Percentiles rank a stretch among this genome's conserved stretches.
phyloP scores from a whole-genome alignment of 2,113 vertebrate genomes.

The Eulacestoma nigropectus region DNA sequence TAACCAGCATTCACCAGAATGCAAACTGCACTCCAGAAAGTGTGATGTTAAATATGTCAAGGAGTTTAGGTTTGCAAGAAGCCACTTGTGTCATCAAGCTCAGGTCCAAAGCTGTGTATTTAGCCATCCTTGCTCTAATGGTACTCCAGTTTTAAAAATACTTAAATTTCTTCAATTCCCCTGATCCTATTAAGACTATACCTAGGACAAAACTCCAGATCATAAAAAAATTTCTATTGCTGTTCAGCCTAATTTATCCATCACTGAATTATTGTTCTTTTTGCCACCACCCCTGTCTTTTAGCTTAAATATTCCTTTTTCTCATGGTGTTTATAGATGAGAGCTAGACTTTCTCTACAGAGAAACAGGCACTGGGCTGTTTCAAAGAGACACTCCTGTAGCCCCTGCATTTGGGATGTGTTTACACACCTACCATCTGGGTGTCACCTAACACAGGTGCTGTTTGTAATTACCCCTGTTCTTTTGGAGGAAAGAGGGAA shows the following conservation, averaged over 20 bases:
- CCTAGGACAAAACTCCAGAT: neutral
- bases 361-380: neutral
- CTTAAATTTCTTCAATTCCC: neutral
- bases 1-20: neutral
- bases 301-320: neutral
- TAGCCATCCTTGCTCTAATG: neutral
- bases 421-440: neutral
- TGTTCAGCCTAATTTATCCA: neutral
- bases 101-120: neutral
- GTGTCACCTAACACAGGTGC: neutral
- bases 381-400: neutral
- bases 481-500: neutral
- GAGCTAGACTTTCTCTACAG: neutral
- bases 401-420: neutral
- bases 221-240: neutral
- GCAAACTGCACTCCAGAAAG: neutral
- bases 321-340: accelerated
- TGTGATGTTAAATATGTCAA: neutral
- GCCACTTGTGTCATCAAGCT: neutral
- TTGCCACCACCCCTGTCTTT: neutral
- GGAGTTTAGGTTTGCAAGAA: neutral
- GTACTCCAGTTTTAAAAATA: neutral
- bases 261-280: neutral
- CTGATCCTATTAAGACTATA: neutral
- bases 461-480: neutral